These are phyloP conservation scores for Dicranocentrus wangi DNA, from an alignment of 2,888 invertebrate species.

Conservation along the genomic window DNA sequence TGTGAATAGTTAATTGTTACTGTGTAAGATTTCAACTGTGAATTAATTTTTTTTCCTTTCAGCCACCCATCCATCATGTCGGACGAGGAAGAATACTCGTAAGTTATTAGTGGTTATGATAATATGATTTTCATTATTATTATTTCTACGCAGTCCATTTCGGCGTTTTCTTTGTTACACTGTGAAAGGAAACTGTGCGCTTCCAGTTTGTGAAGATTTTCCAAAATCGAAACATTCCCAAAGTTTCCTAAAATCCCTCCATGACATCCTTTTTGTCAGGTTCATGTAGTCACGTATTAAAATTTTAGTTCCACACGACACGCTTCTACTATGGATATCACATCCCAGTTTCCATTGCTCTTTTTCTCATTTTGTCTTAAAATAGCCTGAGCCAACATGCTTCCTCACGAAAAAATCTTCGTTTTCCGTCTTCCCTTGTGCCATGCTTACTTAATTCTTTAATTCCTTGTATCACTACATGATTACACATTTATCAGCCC, in stretches of 20 bases:
- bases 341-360: not conserved
- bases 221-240: too few relatives aligned
- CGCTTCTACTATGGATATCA: slow-evolving; percentile 2
- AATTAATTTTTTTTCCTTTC: slow-evolving; percentile 48
- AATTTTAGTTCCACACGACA: not conserved
- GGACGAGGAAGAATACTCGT: slow-evolving; percentile 70
- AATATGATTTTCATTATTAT: too few relatives aligned
- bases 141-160: too few relatives aligned
- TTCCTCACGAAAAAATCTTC: slow-evolving; percentile 13
- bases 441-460: slow-evolving; percentile 45
- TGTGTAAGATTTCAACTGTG: slow-evolving; percentile 27
- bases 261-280: too few relatives aligned
- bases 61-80: slow-evolving; percentile 65
- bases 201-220: too few relatives aligned
- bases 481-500: slow-evolving; percentile 47
- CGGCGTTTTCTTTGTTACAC: too few relatives aligned
- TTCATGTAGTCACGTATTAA: too few relatives aligned
- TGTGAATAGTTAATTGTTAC: not conserved
- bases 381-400: slow-evolving; percentile 53
- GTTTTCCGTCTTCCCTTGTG: not conserved
- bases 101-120: too few relatives aligned
- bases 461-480: slow-evolving; percentile 45
- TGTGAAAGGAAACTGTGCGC: too few relatives aligned
- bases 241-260: too few relatives aligned
- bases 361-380: slow-evolving; percentile 62